phyloP scores from a whole-genome alignment of 2,797 vertebrate genomes.

The Valencia hispanica region DNA sequence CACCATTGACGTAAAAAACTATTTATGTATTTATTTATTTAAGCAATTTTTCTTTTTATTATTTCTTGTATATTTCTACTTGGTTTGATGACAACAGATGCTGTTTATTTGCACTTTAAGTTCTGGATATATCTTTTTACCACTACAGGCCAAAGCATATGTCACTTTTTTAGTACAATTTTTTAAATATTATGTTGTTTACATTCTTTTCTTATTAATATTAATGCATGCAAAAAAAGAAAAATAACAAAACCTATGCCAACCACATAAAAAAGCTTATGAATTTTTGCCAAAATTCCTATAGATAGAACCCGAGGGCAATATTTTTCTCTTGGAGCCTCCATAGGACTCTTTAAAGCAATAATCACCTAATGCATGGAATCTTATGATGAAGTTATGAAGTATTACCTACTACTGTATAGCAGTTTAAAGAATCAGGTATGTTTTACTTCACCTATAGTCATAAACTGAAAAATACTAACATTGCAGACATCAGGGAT shows the following conservation, averaged over 20 bases:
- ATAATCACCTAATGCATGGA: conserved; percentile 95
- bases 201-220: conserved; percentile 66
- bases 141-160: conserved; percentile 90
- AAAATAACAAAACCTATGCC: conserved; percentile 85
- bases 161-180: conserved; percentile 79
- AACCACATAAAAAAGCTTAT: conserved; percentile 87
- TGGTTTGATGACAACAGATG: conserved; percentile 58
- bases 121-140: conserved; percentile 74
- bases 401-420: conserved; percentile 89
- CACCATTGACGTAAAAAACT: conserved; percentile 76
- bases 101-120: conserved; percentile 77
- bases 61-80: conserved; percentile 56
- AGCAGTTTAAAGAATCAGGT: conserved; percentile 89
- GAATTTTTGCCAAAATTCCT: conserved; percentile 85
- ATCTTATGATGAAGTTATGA: conserved; percentile 87
- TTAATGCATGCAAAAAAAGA: conserved; percentile 84
- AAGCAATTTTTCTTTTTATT: conserved; percentile 37
- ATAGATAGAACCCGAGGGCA: conserved; percentile 87
- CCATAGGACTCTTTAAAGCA: conserved; percentile 93
- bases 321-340: conserved; percentile 89
- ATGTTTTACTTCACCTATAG: conserved; percentile 90
- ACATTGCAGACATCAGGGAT: conserved; percentile 90
- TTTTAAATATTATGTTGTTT: conserved; percentile 69
- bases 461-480: conserved; percentile 83
- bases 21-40: conserved; percentile 66